These are phyloP conservation scores for Vanessa tameamea DNA, from an alignment of 1,140 invertebrate species.

Conservation along the genomic window DNA sequence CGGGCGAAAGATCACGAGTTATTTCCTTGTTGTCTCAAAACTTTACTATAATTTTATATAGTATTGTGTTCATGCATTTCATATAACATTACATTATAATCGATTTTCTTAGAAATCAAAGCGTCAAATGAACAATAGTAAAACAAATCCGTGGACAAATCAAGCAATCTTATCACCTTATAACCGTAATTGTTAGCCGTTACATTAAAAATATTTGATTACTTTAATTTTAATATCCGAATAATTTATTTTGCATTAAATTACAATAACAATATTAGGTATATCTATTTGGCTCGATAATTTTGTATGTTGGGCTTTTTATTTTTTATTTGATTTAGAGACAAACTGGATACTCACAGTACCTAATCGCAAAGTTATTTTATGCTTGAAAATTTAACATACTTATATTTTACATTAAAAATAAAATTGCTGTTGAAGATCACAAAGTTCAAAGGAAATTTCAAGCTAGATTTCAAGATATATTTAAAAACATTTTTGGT, in stretches of 20 bases:
- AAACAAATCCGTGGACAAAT: conserved; percentile 10
- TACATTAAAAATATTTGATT: conserved; percentile 3
- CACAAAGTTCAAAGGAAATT: no score
- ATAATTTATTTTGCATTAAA: background rate
- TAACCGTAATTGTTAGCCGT: background rate
- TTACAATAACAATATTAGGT: background rate
- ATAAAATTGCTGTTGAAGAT: no score
- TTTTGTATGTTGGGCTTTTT: background rate
- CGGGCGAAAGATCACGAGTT: conserved; percentile 47
- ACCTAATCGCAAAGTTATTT: no score
- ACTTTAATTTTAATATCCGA: background rate
- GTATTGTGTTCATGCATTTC: background rate
- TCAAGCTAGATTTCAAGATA: no score
- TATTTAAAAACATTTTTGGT: no score
- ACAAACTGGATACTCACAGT: no score
- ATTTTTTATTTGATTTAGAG: no score
- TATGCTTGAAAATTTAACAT: no score
- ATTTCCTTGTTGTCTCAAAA: conserved; percentile 35
- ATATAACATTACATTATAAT: background rate
- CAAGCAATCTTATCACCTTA: conserved; percentile 9
- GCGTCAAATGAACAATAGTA: background rate
- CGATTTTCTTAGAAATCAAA: background rate
- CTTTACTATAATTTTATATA: conserved; percentile 11
- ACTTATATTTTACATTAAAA: no score
- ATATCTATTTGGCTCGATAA: background rate